Conservation (phyloP, 2,113 vertebrate genomes). For the Elgaria multicarinata region DNA sequence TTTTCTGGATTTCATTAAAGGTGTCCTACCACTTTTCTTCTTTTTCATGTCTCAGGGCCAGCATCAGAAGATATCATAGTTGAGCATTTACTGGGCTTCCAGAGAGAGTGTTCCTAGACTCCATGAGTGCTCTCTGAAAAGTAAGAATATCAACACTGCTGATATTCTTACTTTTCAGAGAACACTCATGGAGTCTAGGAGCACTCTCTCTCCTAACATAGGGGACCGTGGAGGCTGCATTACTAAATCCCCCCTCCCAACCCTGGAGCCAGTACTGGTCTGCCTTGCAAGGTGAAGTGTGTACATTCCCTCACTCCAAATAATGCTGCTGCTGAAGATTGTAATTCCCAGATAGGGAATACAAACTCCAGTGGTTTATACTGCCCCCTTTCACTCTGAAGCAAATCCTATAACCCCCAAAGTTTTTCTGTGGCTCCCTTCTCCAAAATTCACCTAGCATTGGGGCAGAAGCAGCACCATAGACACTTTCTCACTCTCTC, state of each 20-base stretch:
- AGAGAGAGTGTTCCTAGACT: no score
- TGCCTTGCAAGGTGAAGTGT: background rate
- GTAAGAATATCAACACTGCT: no score
- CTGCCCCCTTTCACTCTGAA: background rate
- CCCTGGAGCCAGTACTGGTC: background rate
- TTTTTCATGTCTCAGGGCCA: background rate
- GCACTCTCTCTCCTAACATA: background rate
- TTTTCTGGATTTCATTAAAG: background rate
- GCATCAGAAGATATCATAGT: background rate
- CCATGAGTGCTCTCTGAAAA: no score
- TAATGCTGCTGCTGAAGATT: background rate
- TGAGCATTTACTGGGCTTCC: background rate
- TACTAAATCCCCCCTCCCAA: no score
- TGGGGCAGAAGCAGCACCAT: background rate
- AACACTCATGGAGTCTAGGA: background rate
- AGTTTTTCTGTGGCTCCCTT: background rate
- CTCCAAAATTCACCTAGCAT: background rate
- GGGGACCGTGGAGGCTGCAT: background rate
- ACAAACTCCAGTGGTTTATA: background rate
- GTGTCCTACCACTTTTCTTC: no score
- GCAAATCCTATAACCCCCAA: no score
- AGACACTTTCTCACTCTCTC: background rate
- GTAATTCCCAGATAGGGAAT: background rate
- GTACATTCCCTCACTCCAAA: background rate
- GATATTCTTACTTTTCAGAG: background rate